These are phyloP conservation scores for Phyllotreta striolata DNA, from an alignment of 2,888 invertebrate species.

Conservation along the genomic window DNA sequence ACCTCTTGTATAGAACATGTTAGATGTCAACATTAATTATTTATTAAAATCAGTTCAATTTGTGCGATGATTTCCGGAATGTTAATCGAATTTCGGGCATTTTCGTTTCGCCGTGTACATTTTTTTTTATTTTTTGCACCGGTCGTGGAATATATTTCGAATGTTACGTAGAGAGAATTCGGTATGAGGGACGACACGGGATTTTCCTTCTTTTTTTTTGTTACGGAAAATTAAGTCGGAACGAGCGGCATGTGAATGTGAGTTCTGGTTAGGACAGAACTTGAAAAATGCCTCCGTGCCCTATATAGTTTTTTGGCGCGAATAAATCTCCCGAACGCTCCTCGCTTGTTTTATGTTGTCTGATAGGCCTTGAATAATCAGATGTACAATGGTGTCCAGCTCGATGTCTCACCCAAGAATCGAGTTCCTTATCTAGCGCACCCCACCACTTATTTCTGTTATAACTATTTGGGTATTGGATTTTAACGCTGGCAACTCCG, in stretches of 20 bases:
- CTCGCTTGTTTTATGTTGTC: slow-evolving; percentile 22
- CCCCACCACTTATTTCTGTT: too few species aligned
- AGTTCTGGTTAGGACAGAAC: slow-evolving; percentile 31
- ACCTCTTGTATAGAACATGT: background rate
- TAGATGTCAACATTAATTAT: too few species aligned
- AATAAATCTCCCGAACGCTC: slow-evolving; percentile 25
- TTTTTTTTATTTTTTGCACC: slow-evolving; percentile 29
- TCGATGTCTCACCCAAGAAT: too few species aligned
- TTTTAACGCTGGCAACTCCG: too few species aligned
- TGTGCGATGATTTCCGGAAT: background rate
- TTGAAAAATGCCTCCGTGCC: slow-evolving; percentile 26
- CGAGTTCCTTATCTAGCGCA: too few species aligned
- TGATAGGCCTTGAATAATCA: slow-evolving; percentile 28
- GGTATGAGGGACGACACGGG: slow-evolving; percentile 29
- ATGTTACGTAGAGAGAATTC: slow-evolving; percentile 31
- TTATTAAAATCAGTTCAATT: too few species aligned
- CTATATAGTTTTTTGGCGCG: slow-evolving; percentile 26
- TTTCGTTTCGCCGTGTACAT: slow-evolving; percentile 3
- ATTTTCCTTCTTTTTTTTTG: slow-evolving; percentile 32
- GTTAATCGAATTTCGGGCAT: background rate
- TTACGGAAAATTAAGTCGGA: slow-evolving; percentile 32
- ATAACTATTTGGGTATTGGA: too few species aligned
- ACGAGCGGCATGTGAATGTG: slow-evolving; percentile 30
- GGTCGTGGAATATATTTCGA: slow-evolving; percentile 25
- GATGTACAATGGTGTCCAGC: too few species aligned